These are phyloP conservation scores for Eudyptes chrysolophus DNA, from an alignment of 2,113 vertebrate species.

Conservation along the genomic window DNA sequence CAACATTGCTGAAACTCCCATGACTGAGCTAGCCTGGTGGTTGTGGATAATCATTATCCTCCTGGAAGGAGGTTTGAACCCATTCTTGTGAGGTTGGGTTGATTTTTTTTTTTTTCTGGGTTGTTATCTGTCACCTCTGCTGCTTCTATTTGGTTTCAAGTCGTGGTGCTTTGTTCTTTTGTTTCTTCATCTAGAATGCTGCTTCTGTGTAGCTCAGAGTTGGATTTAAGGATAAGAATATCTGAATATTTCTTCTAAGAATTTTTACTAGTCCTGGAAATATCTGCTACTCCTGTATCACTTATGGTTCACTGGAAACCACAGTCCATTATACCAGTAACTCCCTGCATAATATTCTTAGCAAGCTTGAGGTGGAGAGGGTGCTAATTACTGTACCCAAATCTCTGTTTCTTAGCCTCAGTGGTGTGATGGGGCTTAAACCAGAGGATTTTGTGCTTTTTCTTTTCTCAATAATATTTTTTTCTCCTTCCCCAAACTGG, in stretches of 20 bases:
- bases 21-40: background rate
- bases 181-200: background rate
- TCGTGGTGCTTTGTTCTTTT: background rate
- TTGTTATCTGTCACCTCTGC: background rate
- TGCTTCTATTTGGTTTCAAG: background rate
- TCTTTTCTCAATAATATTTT: background rate
- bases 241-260: background rate
- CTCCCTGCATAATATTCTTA: background rate
- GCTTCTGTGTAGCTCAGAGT: background rate
- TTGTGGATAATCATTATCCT: background rate
- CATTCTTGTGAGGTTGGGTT: background rate
- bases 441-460: background rate
- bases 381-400: background rate
- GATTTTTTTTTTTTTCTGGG: fast-evolving
- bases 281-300: background rate
- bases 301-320: background rate
- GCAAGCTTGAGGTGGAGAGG: background rate
- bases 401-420: background rate
- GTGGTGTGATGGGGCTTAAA: background rate
- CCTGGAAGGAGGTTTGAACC: background rate
- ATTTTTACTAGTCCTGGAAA: background rate
- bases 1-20: fast-evolving
- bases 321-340: background rate
- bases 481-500: background rate
- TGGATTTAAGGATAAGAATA: background rate